Conservation (phyloP, 2,113 vertebrate genomes). For the Clupea harengus region DNA sequence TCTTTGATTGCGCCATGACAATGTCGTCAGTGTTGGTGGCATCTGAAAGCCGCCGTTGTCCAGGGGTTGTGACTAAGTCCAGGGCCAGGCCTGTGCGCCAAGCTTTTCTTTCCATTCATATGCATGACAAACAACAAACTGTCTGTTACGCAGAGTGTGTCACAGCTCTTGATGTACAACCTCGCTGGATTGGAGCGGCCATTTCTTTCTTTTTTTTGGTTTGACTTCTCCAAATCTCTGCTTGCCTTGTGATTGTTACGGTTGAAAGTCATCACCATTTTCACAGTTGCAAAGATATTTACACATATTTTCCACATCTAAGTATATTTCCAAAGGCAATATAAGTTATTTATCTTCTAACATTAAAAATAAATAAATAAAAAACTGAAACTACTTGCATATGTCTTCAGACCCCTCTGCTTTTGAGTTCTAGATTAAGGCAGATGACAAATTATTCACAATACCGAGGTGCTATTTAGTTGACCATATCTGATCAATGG, state of each 20-base stretch:
- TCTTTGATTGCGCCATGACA: constrained; percentile 75
- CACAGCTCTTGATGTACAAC: constrained; percentile 73
- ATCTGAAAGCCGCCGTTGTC: constrained; percentile 75
- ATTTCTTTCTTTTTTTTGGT: constrained; percentile 30
- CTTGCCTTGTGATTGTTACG: constrained; percentile 42
- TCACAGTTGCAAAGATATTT: too few species aligned
- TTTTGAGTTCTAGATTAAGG: too few species aligned
- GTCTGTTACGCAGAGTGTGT: constrained; percentile 70
- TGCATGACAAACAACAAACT: constrained; percentile 72
- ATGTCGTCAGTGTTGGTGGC: constrained; percentile 74
- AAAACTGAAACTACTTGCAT: too few species aligned
- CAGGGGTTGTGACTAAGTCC: constrained; percentile 65
- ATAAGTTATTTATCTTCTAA: too few species aligned
- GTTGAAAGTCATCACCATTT: not conserved
- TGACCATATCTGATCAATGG: too few species aligned
- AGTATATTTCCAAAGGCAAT: too few species aligned
- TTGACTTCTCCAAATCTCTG: constrained; percentile 30
- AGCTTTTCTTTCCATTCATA: constrained; percentile 72
- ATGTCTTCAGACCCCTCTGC: too few species aligned
- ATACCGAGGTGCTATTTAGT: too few species aligned
- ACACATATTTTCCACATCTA: too few species aligned
- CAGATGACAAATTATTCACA: too few species aligned
- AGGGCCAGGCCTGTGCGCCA: constrained; percentile 64
- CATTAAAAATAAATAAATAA: too few species aligned
- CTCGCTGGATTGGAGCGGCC: constrained; percentile 65